phyloP scores from a whole-genome alignment of 2,797 vertebrate species.

The Trematomus bernacchii region DNA sequence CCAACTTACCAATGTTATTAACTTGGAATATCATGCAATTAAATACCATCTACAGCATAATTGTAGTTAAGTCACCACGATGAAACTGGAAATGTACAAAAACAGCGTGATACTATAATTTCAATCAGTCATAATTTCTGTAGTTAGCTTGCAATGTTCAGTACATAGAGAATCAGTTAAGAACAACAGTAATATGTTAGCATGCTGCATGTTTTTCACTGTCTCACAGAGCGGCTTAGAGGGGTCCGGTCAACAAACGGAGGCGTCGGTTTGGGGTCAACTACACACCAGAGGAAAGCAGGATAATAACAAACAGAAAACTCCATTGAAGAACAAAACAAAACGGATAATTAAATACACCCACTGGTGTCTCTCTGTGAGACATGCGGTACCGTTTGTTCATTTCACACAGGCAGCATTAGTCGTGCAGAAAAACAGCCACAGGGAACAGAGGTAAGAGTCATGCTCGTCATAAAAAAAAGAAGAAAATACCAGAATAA shows the following conservation, averaged over 20 bases:
- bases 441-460: conserved; percentile 59
- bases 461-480: conserved; percentile 76
- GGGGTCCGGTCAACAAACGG: conserved; percentile 36
- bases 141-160: conserved; percentile 74
- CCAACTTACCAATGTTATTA: conserved; percentile 62
- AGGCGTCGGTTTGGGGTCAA: conserved; percentile 43
- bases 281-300: conserved; percentile 49
- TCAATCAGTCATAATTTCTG: conserved; percentile 69
- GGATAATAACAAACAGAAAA: background rate
- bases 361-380: conserved; percentile 42
- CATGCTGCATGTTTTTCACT: conserved; percentile 76
- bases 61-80: conserved; percentile 74
- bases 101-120: conserved; percentile 59
- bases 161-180: conserved; percentile 71
- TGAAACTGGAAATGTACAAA: conserved; percentile 76
- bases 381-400: conserved; percentile 44
- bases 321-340: conserved; percentile 43
- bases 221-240: conserved; percentile 55
- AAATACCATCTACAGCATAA: conserved; percentile 77
- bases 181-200: conserved; percentile 67
- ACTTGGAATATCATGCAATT: conserved; percentile 83
- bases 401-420: conserved; percentile 62
- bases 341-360: conserved; percentile 45
- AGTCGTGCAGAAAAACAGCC: conserved; percentile 73
- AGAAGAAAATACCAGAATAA: conserved; percentile 47